phyloP scores from a whole-genome alignment of 2,888 invertebrate genomes.

The Eristalis tenax region DNA sequence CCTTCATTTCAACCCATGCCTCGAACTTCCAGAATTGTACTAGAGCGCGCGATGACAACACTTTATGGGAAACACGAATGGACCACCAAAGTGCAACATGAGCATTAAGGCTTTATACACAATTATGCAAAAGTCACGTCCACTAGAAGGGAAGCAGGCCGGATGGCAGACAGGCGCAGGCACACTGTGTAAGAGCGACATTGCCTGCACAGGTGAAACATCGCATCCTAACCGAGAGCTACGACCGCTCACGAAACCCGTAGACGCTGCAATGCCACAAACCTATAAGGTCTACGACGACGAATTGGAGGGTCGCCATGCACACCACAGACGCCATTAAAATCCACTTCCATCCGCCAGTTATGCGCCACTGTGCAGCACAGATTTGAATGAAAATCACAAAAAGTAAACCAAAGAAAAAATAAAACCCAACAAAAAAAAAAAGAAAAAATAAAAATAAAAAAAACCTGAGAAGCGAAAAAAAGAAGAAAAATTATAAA shows the following conservation, averaged over 20 bases:
- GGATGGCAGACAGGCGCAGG: slow-evolving; percentile 10
- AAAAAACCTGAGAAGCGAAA: slow-evolving; percentile 15
- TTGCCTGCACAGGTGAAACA: slow-evolving; percentile 64
- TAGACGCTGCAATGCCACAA: slow-evolving; percentile 52
- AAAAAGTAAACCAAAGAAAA: slow-evolving; percentile 18
- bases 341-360: slow-evolving; percentile 51
- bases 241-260: slow-evolving; percentile 17
- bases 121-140: slow-evolving; percentile 72
- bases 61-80: slow-evolving; percentile 72
- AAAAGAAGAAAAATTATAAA: slow-evolving; percentile 60
- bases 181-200: slow-evolving; percentile 17
- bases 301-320: slow-evolving; percentile 58
- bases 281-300: slow-evolving; percentile 55
- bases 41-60: slow-evolving; percentile 72
- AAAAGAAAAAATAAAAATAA: slow-evolving; percentile 23
- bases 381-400: slow-evolving; percentile 61
- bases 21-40: slow-evolving; percentile 56
- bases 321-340: slow-evolving; percentile 68
- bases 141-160: slow-evolving; percentile 38
- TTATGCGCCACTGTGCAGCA: slow-evolving; percentile 44
- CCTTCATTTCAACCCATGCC: slow-evolving; percentile 40
- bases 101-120: slow-evolving; percentile 71
- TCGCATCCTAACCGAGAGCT: slow-evolving; percentile 46
- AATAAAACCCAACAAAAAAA: not conserved
- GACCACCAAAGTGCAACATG: slow-evolving; percentile 72